Percentiles rank a stretch among this genome's conserved stretches.
Evolutionary conservation across 2,113 vertebrate genomes (phyloP).

Genomic region (Neodontobutis hainanensis): DNA sequence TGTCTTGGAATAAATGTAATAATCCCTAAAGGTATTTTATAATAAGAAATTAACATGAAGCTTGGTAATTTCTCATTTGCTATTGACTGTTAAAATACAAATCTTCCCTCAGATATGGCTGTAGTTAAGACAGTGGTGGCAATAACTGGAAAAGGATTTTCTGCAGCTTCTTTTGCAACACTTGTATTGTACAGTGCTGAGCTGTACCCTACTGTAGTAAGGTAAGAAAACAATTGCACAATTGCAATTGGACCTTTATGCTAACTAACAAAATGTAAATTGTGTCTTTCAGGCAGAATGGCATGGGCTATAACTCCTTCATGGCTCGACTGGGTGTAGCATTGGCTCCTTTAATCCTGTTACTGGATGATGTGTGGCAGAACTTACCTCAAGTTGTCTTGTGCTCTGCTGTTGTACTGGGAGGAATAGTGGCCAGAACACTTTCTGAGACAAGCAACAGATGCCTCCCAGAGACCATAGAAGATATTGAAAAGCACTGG

Average conservation of each 20-base stretch:
- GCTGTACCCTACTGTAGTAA: slow-evolving; percentile 86
- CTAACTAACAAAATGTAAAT: neutral
- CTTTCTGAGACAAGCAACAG: slow-evolving; percentile 79
- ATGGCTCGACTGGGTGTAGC: slow-evolving; percentile 81
- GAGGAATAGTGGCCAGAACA: slow-evolving; percentile 63
- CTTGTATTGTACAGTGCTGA: slow-evolving; percentile 84
- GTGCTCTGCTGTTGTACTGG: slow-evolving; percentile 66
- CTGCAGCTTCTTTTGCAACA: slow-evolving; percentile 82
- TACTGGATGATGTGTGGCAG: slow-evolving; percentile 82
- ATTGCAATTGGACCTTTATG: neutral
- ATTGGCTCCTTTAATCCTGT: slow-evolving; percentile 78
- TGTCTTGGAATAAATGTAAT: slow-evolving; percentile 76
- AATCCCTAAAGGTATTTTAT: slow-evolving; percentile 77
- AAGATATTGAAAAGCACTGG: slow-evolving; percentile 75
- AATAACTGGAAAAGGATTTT: slow-evolving; percentile 82
- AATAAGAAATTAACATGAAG: neutral
- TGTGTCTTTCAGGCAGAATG: slow-evolving; percentile 78
- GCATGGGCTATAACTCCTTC: slow-evolving; percentile 80
- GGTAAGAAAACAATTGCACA: slow-evolving; percentile 64
- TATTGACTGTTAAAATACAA: neutral
- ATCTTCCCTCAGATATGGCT: slow-evolving; percentile 65
- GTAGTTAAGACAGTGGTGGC: slow-evolving; percentile 74
- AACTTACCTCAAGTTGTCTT: slow-evolving; percentile 77
- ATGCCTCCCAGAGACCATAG: slow-evolving; percentile 83
- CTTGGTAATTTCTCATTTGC: neutral